Evolutionary conservation across 2,888 invertebrate genomes (phyloP), one percentile per base, ranked within the genome.

Genomic region (Globia sparganii): DNA sequence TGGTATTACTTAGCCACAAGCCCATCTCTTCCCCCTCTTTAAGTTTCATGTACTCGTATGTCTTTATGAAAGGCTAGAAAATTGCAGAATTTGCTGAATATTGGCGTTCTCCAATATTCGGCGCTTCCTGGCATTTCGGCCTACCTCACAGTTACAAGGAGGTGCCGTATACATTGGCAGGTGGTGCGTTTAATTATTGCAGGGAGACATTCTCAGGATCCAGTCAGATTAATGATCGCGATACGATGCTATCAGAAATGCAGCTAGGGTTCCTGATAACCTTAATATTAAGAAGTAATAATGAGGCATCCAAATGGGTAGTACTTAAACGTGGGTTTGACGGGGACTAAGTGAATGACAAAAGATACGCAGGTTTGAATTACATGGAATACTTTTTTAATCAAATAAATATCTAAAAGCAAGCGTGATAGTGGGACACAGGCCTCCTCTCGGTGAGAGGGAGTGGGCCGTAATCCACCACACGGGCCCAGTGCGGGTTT

Each of bases 211-310:
- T 80, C 65, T 61, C 72, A 67, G 66, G 80, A 61, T 61, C 37
- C 72, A 64, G 53, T 25, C 49, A 66, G 85, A 80, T 80, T 84
- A 84, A 80, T 84, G 72, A 80, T 62, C 25, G 46, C 46, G 80
- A 80, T 84, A 79, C 43, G 69, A 68, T 53, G 64, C 6, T 64
- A 80, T 80, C 71, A 53, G 62, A 3, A 34, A 84, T 18, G 43
- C 69, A 34, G n/a, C 11, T 56, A 31, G 46, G n/a, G 67, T 78
- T 49, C n/a, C 34, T 58, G 70, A 80, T 84, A 59, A 79, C 25
- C 28, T 43, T n/a, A 3, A 49, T 34, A 58, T 64, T 58, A 62
- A 78, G 67, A 58, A 62, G 34, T 68, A 58, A 83, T 83, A 83
- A 64, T 49, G 40, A 58, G 76, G 46, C 40, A 56, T 40, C 3